These are phyloP conservation scores for Nephotettix cincticeps DNA, from an alignment of 1,140 invertebrate species.

Conservation along the genomic window DNA sequence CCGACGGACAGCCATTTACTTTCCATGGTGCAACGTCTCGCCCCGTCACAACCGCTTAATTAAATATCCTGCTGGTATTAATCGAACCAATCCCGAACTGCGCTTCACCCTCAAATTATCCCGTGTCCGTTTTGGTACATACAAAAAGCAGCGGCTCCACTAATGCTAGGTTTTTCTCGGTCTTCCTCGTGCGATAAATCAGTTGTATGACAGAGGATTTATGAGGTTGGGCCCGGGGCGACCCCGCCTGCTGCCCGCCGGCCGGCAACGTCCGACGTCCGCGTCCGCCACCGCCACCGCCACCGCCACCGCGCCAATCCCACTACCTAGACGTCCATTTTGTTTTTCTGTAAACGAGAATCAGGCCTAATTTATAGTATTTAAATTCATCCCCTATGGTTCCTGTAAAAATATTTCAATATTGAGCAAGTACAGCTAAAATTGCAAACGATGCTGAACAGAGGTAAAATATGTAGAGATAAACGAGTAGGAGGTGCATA, in stretches of 20 bases:
- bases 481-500: too few relatives aligned
- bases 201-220: conserved; percentile 14
- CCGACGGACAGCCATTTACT: conserved; percentile 5
- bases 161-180: conserved; percentile 24
- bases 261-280: too few relatives aligned
- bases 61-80: conserved; percentile 21
- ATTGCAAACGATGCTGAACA: too few relatives aligned
- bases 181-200: conserved; percentile 20
- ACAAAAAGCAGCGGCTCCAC: conserved; percentile 13
- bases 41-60: conserved; percentile 14
- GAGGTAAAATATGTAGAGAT: too few relatives aligned
- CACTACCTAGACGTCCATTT: too few relatives aligned
- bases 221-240: background rate
- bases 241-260: background rate
- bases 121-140: conserved; percentile 22
- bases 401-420: too few relatives aligned
- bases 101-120: conserved; percentile 19
- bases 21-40: background rate
- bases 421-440: too few relatives aligned
- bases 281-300: too few relatives aligned
- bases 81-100: conserved; percentile 8
- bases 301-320: too few relatives aligned
- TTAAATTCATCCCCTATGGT: too few relatives aligned
- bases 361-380: too few relatives aligned
- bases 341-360: too few relatives aligned